Evolutionary conservation across 2,113 vertebrate genomes (phyloP).

Genomic region (Microcebus tavaratra): DNA sequence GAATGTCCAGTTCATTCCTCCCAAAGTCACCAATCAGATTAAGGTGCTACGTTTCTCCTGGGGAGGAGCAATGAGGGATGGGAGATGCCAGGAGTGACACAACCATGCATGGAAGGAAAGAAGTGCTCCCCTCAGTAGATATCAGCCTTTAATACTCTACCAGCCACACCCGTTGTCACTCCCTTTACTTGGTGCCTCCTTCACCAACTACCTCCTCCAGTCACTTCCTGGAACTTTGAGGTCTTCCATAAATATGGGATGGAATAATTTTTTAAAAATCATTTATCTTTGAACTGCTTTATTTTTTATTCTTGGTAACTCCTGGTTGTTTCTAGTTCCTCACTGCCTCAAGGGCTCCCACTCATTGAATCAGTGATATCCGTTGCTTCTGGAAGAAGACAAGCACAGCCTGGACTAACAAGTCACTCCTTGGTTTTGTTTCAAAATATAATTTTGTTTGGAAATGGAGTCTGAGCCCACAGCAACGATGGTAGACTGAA

Average conservation of each 20-base stretch:
- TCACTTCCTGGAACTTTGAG: not conserved
- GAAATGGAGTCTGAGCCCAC: not conserved
- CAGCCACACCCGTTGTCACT: not conserved
- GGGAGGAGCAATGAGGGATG: not conserved
- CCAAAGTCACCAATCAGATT: not conserved
- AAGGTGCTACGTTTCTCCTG: not conserved
- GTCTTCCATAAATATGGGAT: not conserved
- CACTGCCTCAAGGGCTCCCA: not conserved
- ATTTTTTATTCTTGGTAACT: conserved; percentile 36
- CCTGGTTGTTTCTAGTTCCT: not conserved
- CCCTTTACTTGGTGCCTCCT: not conserved
- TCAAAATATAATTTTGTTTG: not conserved
- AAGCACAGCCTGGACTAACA: not conserved
- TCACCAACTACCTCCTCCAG: not conserved
- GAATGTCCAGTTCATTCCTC: not conserved
- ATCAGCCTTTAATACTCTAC: not conserved
- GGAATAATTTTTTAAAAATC: not conserved
- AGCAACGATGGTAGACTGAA: not conserved
- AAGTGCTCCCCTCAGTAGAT: not conserved
- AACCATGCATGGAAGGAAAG: not conserved
- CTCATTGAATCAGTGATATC: not conserved
- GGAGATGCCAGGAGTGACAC: not conserved
- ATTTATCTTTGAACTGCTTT: not conserved
- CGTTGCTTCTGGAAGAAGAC: not conserved
- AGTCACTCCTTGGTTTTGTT: not conserved